These are phyloP conservation scores for Physocephala rufipes DNA, from an alignment of 2,888 invertebrate genomes.

Conservation along the genomic window DNA sequence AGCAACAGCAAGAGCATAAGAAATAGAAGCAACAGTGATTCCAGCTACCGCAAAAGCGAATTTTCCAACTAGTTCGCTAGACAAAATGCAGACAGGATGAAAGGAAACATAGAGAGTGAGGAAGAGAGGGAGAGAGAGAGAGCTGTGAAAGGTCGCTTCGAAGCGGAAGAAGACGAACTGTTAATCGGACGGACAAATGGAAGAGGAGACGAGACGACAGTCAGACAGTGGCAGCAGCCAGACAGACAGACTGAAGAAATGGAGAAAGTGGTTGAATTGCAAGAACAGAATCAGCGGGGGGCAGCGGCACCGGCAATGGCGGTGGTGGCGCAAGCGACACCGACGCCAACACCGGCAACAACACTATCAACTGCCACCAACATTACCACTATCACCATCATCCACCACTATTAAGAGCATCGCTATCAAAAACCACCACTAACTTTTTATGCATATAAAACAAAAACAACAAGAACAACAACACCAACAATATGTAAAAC, in stretches of 20 bases:
- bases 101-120: slow-evolving; percentile 35
- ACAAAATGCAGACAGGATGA: slow-evolving; percentile 48
- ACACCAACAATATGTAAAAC: slow-evolving; percentile 22
- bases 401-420: no score
- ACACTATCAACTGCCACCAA: no score
- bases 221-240: slow-evolving; percentile 1
- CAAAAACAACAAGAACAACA: slow-evolving; percentile 35
- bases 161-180: no score
- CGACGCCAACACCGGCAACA: no score
- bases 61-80: slow-evolving; percentile 38
- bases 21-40: not conserved
- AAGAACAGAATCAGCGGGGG: not conserved
- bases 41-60: not conserved
- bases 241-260: slow-evolving; percentile 3
- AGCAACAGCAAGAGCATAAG: slow-evolving; percentile 4
- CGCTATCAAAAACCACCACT: no score
- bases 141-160: slow-evolving; percentile 34
- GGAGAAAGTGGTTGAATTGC: slow-evolving; percentile 24
- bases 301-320: not conserved
- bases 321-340: no score
- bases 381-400: no score
- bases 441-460: not conserved
- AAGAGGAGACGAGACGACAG: no score
- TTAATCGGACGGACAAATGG: no score
- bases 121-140: slow-evolving; percentile 37